Base-by-base conservation (phyloP, 1,140 invertebrate species). In the Nasonia giraulti region DNA sequence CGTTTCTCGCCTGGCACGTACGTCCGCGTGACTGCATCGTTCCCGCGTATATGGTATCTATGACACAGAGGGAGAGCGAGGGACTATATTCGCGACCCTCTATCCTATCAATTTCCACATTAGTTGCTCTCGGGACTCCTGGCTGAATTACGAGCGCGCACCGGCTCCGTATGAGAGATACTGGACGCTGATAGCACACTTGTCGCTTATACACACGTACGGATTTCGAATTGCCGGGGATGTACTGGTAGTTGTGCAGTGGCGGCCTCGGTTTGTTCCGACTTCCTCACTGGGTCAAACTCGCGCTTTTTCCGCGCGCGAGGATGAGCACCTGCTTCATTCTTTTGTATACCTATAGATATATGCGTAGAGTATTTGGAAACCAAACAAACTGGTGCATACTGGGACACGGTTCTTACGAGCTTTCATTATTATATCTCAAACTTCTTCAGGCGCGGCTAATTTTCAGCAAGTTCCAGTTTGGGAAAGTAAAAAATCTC, bases 11-110 rank as follows among this genome's bases (percentile, higher is more conserved):
- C 55, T 40, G 62, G 47, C 55, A 81, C 44, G 31, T 86, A 71
- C 20, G 11, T 20, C 55, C n/a, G 4, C 17, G 83, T 86, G 85
- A 89, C 86, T 89, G 86, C 76, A 69, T 74, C 78, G 68, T 20
- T 71, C 75, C 44, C 8, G 68, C 27, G 77, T 69, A 68, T 86
- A 10, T 4, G 20, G 77, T 77, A 68, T 86, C 27, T 14, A 40
- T n/a, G 31, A 44, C 73, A 80, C 55, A 80, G 23, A 4, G 5
- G 66, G 55, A 37, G 80, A 69, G 23, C 62, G 33, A 83, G 50
- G 11, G 55, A 62, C 55, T 62, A 62, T n/a, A 62, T 62, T 62
- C 55, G 17, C 55, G 17, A 62, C 14, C 55, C 55, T 62, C 27
- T 74, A 23, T 68, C 62, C 80, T 74, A 55, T 77, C 81, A 77